These are phyloP conservation scores for Acleris literana DNA, from an alignment of 2,888 invertebrate genomes.

Conservation along the genomic window DNA sequence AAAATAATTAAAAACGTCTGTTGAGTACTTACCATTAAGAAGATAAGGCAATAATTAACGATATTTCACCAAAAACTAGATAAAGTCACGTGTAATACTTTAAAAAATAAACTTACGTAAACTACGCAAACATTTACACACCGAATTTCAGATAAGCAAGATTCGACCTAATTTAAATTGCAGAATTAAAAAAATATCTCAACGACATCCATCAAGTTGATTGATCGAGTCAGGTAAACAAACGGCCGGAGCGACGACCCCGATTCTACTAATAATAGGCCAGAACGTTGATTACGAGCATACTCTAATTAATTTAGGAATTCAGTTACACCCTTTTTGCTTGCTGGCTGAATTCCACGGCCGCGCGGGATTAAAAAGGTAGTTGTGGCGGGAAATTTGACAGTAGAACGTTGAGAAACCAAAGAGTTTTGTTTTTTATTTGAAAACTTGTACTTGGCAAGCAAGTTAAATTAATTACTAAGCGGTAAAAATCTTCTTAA, in stretches of 20 bases:
- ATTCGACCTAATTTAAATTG: slow-evolving; percentile 46
- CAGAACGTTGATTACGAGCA: slow-evolving; percentile 52
- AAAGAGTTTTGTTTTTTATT: not conserved
- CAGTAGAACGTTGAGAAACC: slow-evolving; percentile 2
- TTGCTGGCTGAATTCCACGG: slow-evolving; percentile 4
- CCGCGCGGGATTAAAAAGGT: slow-evolving; percentile 11
- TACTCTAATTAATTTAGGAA: slow-evolving; percentile 53
- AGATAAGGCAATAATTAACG: not conserved
- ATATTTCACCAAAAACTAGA: not conserved
- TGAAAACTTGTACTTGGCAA: not conserved
- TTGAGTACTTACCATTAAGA: too few relatives aligned
- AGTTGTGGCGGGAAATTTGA: slow-evolving; percentile 19
- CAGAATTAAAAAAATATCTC: slow-evolving; percentile 57
- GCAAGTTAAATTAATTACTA: too few relatives aligned
- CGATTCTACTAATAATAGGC: slow-evolving; percentile 58
- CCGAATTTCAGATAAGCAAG: slow-evolving; percentile 28
- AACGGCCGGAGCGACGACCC: slow-evolving; percentile 50
- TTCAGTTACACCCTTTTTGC: slow-evolving; percentile 34
- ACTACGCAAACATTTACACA: slow-evolving; percentile 27
- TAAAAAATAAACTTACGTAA: slow-evolving; percentile 26
- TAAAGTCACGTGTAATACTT: not conserved
- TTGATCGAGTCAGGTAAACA: slow-evolving; percentile 56
- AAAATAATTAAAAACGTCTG: too few relatives aligned
- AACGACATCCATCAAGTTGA: slow-evolving; percentile 70
- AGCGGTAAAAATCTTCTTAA: too few relatives aligned